Conservation (phyloP, 2,113 vertebrate genomes). For the Ctenodactylus gundi region DNA sequence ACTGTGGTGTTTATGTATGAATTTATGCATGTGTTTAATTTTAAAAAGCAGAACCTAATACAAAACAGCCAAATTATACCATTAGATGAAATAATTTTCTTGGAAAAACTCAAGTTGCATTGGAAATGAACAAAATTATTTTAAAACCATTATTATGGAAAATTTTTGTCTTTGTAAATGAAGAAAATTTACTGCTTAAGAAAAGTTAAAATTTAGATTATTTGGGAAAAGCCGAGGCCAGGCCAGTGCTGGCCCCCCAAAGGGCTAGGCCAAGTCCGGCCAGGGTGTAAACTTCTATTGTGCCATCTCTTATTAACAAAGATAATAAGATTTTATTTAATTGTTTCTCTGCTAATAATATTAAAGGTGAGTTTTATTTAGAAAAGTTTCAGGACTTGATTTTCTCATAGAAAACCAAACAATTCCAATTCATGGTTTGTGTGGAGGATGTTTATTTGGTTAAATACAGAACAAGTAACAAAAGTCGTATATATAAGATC, state of each 20-base stretch:
- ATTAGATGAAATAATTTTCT: not conserved
- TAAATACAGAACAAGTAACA: not conserved
- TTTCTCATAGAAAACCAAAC: not conserved
- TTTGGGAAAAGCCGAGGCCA: not conserved
- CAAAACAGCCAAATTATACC: not conserved
- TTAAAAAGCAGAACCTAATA: constrained; percentile 11
- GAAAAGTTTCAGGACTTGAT: not conserved
- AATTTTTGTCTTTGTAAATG: not conserved
- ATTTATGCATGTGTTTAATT: not conserved
- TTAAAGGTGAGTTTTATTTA: not conserved
- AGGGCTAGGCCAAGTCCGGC: too few relatives aligned
- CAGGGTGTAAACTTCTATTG: not conserved
- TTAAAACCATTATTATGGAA: not conserved
- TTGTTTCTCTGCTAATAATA: not conserved
- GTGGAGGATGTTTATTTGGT: not conserved
- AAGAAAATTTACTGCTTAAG: not conserved
- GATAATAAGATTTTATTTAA: not conserved
- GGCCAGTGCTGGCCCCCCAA: too few relatives aligned
- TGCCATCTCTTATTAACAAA: not conserved
- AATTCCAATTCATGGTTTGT: not conserved
- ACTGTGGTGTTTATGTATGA: not conserved
- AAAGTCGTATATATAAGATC: not conserved
- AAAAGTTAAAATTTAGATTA: not conserved
- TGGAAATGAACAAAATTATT: not conserved
- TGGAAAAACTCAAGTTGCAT: not conserved